Percentiles rank a stretch among this genome's conserved stretches.
Evolutionary conservation across 2,888 invertebrate species (phyloP).

Genomic region (Timema cristinae): DNA sequence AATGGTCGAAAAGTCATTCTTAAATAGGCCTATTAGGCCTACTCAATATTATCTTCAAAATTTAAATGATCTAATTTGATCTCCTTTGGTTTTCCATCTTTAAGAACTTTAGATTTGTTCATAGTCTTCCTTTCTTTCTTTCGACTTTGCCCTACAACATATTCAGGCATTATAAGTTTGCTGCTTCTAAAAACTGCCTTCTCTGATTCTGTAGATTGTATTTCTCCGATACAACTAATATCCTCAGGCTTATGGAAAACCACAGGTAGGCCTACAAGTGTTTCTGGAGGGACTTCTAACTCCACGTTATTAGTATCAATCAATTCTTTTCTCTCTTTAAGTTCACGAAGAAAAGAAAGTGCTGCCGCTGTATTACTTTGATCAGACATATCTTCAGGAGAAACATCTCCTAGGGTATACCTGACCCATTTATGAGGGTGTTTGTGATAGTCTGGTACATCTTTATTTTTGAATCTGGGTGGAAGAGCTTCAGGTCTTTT

Average conservation of each 20-base stretch:
- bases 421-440: slow-evolving; percentile 56
- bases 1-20: too few relatives aligned
- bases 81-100: slow-evolving; percentile 38
- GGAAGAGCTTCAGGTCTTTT: too few relatives aligned
- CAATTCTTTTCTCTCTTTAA: slow-evolving; percentile 54
- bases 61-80: slow-evolving; percentile 56
- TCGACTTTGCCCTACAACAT: slow-evolving; percentile 66
- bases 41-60: slow-evolving; percentile 44
- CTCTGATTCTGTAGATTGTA: not conserved
- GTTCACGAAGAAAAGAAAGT: slow-evolving; percentile 65
- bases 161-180: slow-evolving; percentile 77
- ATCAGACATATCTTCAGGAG: slow-evolving; percentile 71
- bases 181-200: slow-evolving; percentile 53
- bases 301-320: slow-evolving; percentile 17
- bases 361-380: slow-evolving; percentile 73
- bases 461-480: too few relatives aligned
- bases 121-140: slow-evolving; percentile 49
- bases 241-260: slow-evolving; percentile 29
- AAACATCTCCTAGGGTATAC: slow-evolving; percentile 74
- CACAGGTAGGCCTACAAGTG: slow-evolving; percentile 19
- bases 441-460: too few relatives aligned
- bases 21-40: not conserved
- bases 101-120: not conserved
- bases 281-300: not conserved
- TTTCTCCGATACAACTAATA: not conserved